These are phyloP conservation scores for Drosophila equinoxialis DNA, from an alignment of 1,140 invertebrate species.

Conservation along the genomic window DNA sequence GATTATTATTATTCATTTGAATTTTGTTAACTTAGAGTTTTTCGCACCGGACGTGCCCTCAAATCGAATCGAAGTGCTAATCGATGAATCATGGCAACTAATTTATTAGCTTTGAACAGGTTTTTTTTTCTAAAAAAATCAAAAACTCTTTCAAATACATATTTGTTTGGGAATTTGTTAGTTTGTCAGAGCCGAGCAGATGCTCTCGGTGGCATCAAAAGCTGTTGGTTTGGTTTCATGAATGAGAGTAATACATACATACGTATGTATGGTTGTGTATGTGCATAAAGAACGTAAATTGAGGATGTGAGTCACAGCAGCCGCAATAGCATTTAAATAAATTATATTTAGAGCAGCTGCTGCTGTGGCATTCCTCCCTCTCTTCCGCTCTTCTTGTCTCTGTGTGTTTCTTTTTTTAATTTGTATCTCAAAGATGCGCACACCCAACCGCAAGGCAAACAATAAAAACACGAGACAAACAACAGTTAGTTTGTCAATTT, in stretches of 20 bases:
- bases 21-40: background rate
- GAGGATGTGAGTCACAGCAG: slow-evolving; percentile 53
- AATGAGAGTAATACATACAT: slow-evolving; percentile 29
- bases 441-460: slow-evolving; percentile 22
- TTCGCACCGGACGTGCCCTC: background rate
- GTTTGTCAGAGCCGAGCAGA: too few relatives aligned
- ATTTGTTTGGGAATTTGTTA: background rate
- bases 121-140: background rate
- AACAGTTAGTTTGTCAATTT: slow-evolving; percentile 14
- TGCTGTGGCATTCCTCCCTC: slow-evolving; percentile 4
- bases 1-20: background rate
- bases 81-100: slow-evolving; percentile 7
- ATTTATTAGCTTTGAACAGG: slow-evolving; percentile 3
- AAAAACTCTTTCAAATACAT: background rate
- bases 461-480: slow-evolving; percentile 15
- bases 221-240: slow-evolving; percentile 12
- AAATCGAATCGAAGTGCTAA: slow-evolving; percentile 5
- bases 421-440: slow-evolving; percentile 47
- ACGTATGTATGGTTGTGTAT: background rate
- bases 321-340: slow-evolving; percentile 38
- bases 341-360: slow-evolving; percentile 51
- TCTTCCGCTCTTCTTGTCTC: background rate
- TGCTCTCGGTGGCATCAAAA: background rate
- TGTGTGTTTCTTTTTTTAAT: slow-evolving; percentile 23
- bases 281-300: slow-evolving; percentile 41